A percentile compares a stretch with the other conserved stretches of the same genome.
Conservation (phyloP, 2,113 vertebrate species). For the Prochilodus magdalenae region DNA sequence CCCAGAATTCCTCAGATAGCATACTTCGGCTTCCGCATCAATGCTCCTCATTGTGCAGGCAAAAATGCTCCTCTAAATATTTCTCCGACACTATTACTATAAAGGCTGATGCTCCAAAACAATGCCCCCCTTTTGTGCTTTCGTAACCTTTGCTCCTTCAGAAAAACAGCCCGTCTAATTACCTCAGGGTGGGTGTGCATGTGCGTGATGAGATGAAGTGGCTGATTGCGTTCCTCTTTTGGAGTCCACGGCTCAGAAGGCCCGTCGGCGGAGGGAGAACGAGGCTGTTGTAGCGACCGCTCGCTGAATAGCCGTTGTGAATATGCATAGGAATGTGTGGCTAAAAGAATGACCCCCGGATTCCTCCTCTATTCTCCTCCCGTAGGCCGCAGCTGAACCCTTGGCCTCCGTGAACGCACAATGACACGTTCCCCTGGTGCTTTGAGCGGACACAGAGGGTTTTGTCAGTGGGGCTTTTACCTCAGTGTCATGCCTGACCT, state of each 20-base stretch:
- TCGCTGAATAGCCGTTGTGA: slow-evolving; percentile 64
- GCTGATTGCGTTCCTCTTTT: slow-evolving; percentile 32
- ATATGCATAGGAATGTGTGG: slow-evolving; percentile 70
- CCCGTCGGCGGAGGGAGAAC: slow-evolving; percentile 47
- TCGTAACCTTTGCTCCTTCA: slow-evolving; percentile 39
- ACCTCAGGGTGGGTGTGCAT: slow-evolving; percentile 8
- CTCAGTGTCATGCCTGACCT: slow-evolving; percentile 39
- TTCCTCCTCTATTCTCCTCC: slow-evolving; percentile 71
- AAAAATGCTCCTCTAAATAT: slow-evolving; percentile 35
- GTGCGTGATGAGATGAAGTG: not conserved
- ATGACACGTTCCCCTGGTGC: slow-evolving; percentile 64
- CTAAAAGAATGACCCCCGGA: slow-evolving; percentile 72
- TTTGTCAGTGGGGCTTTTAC: slow-evolving; percentile 28
- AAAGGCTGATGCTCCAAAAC: slow-evolving; percentile 5
- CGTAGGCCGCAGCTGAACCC: slow-evolving; percentile 59
- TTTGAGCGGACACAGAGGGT: slow-evolving; percentile 56
- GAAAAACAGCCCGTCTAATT: slow-evolving; percentile 41
- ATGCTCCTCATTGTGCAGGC: slow-evolving; percentile 9
- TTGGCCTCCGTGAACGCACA: slow-evolving; percentile 58
- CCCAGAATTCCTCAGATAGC: not conserved
- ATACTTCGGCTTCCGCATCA: not conserved
- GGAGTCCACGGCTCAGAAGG: slow-evolving; percentile 32
- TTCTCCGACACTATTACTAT: not conserved
- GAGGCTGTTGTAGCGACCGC: slow-evolving; percentile 60
- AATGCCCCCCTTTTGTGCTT: slow-evolving; percentile 30